A percentile compares a stretch with the other conserved stretches of the same genome.
phyloP scores from a whole-genome alignment of 2,797 vertebrate genomes.

The Thunnus albacares region DNA sequence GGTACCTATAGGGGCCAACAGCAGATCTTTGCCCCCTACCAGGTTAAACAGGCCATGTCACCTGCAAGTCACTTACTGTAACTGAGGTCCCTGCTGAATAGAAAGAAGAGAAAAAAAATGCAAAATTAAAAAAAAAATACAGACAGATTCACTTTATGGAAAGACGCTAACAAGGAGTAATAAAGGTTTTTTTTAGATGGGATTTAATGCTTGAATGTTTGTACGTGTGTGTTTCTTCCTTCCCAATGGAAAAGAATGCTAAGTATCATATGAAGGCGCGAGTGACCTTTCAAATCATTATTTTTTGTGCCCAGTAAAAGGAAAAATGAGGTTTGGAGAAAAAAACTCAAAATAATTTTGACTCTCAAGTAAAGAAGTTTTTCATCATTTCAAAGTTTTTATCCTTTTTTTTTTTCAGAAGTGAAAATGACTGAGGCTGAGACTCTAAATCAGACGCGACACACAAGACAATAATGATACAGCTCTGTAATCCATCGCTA shows the following conservation, averaged over 20 bases:
- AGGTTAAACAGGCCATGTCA: neutral
- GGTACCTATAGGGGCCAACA: neutral
- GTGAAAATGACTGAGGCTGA: slow-evolving; percentile 24
- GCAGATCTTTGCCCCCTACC: neutral
- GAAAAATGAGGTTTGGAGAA: neutral
- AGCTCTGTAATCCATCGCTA: slow-evolving; percentile 71
- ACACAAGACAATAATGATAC: slow-evolving; percentile 77
- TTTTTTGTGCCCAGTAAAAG: neutral
- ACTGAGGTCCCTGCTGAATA: neutral
- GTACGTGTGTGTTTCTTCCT: neutral
- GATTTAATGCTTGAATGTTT: neutral
- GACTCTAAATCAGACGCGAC: slow-evolving; percentile 46
- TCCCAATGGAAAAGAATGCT: neutral
- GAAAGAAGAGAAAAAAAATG: neutral
- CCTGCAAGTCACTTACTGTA: neutral
- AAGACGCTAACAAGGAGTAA: neutral
- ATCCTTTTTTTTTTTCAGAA: slow-evolving; percentile 9
- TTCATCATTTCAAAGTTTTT: slow-evolving; percentile 13
- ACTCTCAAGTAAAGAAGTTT: slow-evolving; percentile 10
- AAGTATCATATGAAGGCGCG: neutral
- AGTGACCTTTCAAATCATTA: neutral
- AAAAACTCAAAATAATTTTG: slow-evolving; percentile 4
- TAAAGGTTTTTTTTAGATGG: neutral
- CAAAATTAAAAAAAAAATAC: neutral
- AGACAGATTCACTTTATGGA: neutral